Evolutionary conservation across 2,797 vertebrate species (phyloP).

Genomic region (Danio kyathit): DNA sequence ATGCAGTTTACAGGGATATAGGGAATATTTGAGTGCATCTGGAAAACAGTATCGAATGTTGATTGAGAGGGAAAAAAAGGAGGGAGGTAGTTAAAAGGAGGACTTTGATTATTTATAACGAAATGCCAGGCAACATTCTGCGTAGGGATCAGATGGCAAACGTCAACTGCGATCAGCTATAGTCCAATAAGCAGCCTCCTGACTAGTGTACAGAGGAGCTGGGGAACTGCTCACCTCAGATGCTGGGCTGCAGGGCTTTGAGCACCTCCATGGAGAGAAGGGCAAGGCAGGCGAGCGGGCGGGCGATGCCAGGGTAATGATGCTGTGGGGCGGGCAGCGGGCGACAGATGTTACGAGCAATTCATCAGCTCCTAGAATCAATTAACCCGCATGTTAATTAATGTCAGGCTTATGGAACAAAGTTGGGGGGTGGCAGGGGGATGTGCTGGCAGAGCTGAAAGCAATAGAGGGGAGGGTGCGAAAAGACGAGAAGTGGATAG

Average conservation of each 20-base stretch:
- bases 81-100: slow-evolving; percentile 63
- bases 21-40: slow-evolving; percentile 48
- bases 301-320: slow-evolving; percentile 78
- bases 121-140: slow-evolving; percentile 70
- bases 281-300: slow-evolving; percentile 67
- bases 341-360: slow-evolving; percentile 84
- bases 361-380: slow-evolving; percentile 94
- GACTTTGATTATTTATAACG: slow-evolving; percentile 76
- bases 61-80: slow-evolving; percentile 59
- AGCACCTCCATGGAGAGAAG: slow-evolving; percentile 69
- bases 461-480: slow-evolving; percentile 84
- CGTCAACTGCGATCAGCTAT: slow-evolving; percentile 73
- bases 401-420: slow-evolving; percentile 91
- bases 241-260: slow-evolving; percentile 71
- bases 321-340: slow-evolving; percentile 69
- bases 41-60: slow-evolving; percentile 48
- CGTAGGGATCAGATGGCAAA: slow-evolving; percentile 70
- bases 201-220: slow-evolving; percentile 60
- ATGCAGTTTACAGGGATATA: slow-evolving; percentile 37
- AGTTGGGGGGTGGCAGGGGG: slow-evolving; percentile 76
- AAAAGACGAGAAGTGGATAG: slow-evolving; percentile 79
- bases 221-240: slow-evolving; percentile 58
- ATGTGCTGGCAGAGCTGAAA: slow-evolving; percentile 77
- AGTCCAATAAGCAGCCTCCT: slow-evolving; percentile 77
- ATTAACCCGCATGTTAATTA: slow-evolving; percentile 98